These are phyloP conservation scores for Spodoptera littoralis DNA, from an alignment of 2,888 invertebrate species.

Conservation along the genomic window DNA sequence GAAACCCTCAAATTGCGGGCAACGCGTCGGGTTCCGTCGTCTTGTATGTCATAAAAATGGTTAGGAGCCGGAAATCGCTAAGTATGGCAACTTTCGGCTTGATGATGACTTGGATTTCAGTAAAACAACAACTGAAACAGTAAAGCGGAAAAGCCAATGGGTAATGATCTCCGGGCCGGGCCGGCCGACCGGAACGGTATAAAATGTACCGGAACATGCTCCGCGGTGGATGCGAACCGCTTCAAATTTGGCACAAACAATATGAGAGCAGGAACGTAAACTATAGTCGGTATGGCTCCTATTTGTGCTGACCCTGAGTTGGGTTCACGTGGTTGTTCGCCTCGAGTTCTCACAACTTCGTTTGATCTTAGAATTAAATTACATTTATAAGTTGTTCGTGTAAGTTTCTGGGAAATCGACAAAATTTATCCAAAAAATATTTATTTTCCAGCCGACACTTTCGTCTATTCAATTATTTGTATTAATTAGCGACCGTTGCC, in stretches of 20 bases:
- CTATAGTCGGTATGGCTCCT: conserved; percentile 24
- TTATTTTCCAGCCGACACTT: background rate
- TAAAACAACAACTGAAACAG: conserved; percentile 58
- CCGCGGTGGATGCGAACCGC: conserved; percentile 50
- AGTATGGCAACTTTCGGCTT: conserved; percentile 47
- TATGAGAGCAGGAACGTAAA: conserved; percentile 32
- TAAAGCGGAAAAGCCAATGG: conserved; percentile 58
- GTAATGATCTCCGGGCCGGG: conserved; percentile 62
- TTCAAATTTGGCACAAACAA: conserved; percentile 45
- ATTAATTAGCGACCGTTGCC: too few species aligned
- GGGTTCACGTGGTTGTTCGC: conserved; percentile 26
- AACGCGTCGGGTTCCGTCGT: conserved; percentile 33
- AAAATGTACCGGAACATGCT: conserved; percentile 62
- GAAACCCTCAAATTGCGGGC: conserved; percentile 38
- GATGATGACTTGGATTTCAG: conserved; percentile 53
- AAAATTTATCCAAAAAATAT: background rate
- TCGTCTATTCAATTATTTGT: too few species aligned
- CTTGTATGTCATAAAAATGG: conserved; percentile 49
- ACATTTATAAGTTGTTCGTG: conserved; percentile 17
- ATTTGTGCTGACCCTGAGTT: conserved; percentile 24
- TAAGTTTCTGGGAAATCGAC: conserved; percentile 2
- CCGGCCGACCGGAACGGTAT: conserved; percentile 60
- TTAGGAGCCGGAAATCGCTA: conserved; percentile 50
- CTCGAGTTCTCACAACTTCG: conserved; percentile 11
- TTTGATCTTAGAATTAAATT: conserved; percentile 34